These are phyloP conservation scores for Sebastes oblongus DNA, from an alignment of 2,797 vertebrate genomes.

Conservation along the genomic window DNA sequence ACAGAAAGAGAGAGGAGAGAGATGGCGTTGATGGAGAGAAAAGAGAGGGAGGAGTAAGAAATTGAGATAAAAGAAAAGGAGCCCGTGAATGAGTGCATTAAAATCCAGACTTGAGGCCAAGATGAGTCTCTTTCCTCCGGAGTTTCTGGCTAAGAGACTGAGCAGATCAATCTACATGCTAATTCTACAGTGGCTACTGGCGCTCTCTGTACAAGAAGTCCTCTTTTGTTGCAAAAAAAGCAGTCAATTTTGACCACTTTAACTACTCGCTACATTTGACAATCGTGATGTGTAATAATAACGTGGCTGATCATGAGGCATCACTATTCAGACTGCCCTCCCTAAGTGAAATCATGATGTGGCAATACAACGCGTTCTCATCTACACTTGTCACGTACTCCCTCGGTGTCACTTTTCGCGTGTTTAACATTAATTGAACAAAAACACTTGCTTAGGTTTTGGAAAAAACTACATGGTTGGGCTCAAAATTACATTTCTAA, in stretches of 20 bases:
- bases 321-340: background rate
- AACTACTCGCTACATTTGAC: background rate
- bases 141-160: constrained; percentile 37
- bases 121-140: constrained; percentile 57
- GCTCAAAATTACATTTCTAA: too few species aligned
- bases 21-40: constrained; percentile 62
- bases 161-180: constrained; percentile 62
- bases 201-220: constrained; percentile 3
- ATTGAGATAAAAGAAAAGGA: constrained; percentile 66
- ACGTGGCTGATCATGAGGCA: background rate
- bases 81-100: constrained; percentile 67
- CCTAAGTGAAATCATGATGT: background rate
- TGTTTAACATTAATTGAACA: too few species aligned
- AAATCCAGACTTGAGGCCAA: constrained; percentile 53
- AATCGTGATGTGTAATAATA: background rate
- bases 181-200: constrained; percentile 66
- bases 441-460: too few species aligned
- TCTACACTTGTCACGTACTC: fast-evolving
- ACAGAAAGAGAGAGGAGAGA: constrained; percentile 41
- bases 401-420: fast-evolving
- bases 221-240: constrained; percentile 17
- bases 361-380: background rate
- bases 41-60: constrained; percentile 68
- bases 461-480: too few species aligned
- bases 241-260: constrained; percentile 12